phyloP scores from a whole-genome alignment of 2,888 invertebrate genomes.

The Drosophila trichaetosa region DNA sequence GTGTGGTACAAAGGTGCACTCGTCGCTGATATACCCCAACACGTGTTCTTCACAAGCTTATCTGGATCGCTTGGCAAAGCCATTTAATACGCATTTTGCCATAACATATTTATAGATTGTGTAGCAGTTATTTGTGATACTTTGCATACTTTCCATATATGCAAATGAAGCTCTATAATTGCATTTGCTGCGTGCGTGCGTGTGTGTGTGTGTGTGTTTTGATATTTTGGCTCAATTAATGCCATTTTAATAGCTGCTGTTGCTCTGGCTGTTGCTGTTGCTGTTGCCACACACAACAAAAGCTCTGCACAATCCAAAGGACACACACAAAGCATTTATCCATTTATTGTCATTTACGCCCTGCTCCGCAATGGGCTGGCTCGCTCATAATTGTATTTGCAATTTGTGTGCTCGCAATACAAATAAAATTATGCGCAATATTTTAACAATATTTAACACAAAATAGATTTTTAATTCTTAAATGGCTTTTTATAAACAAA shows the following conservation, averaged over 20 bases:
- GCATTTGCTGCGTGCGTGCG: conserved; percentile 32
- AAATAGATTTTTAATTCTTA: conserved; percentile 17
- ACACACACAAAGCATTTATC: conserved; percentile 15
- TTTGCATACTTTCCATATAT: conserved; percentile 35
- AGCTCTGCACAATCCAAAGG: conserved; percentile 10
- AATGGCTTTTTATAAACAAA: not conserved
- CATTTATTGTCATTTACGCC: conserved; percentile 18
- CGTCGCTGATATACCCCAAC: not conserved
- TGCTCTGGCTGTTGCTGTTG: not conserved
- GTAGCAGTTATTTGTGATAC: conserved; percentile 16
- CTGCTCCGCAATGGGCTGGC: not conserved
- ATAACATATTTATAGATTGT: conserved; percentile 21
- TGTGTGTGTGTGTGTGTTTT: conserved; percentile 1
- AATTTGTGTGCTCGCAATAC: conserved; percentile 5
- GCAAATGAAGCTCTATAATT: conserved; percentile 48
- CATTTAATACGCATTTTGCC: conserved; percentile 31
- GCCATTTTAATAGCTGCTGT: conserved; percentile 44
- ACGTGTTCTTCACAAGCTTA: not conserved
- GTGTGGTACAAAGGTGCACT: not conserved
- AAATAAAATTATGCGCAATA: conserved; percentile 9
- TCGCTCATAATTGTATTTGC: conserved; percentile 15
- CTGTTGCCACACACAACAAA: conserved; percentile 27
- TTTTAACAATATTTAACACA: not conserved
- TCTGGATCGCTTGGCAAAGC: conserved; percentile 16
- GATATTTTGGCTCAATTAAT: conserved; percentile 49